These are phyloP conservation scores for Larimichthys polyactis DNA, from an alignment of 2,113 vertebrate genomes.

Conservation along the genomic window DNA sequence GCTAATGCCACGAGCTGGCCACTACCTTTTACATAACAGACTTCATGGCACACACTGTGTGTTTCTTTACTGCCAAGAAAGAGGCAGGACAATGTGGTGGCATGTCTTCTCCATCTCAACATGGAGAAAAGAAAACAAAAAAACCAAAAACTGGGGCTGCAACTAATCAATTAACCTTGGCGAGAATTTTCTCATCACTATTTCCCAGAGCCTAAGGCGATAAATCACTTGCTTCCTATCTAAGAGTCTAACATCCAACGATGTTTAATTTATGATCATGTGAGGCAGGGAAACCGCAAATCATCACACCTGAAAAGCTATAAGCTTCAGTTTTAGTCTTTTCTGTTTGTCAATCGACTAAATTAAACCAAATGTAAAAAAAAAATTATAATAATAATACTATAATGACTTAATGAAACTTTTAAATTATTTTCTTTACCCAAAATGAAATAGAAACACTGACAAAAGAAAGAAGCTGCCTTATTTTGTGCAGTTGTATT, in stretches of 20 bases:
- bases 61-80: neutral
- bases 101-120: too few species aligned
- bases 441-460: neutral
- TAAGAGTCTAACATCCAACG: neutral
- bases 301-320: neutral
- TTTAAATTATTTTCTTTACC: neutral
- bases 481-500: neutral
- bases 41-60: neutral
- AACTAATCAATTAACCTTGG: too few species aligned
- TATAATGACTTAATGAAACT: neutral
- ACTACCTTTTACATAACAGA: conserved; percentile 41
- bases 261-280: neutral
- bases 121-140: too few species aligned
- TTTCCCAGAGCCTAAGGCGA: neutral
- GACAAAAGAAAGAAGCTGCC: neutral
- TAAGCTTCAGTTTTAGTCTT: neutral
- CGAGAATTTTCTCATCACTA: neutral
- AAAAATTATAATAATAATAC: neutral
- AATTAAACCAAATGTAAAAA: neutral
- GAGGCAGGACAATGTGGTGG: conserved; percentile 17
- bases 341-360: neutral
- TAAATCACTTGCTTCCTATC: neutral
- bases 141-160: too few species aligned
- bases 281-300: neutral
- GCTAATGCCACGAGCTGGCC: conserved; percentile 38